Evolutionary conservation across 2,113 vertebrate genomes (phyloP).

Genomic region (Aldabrachelys gigantea): DNA sequence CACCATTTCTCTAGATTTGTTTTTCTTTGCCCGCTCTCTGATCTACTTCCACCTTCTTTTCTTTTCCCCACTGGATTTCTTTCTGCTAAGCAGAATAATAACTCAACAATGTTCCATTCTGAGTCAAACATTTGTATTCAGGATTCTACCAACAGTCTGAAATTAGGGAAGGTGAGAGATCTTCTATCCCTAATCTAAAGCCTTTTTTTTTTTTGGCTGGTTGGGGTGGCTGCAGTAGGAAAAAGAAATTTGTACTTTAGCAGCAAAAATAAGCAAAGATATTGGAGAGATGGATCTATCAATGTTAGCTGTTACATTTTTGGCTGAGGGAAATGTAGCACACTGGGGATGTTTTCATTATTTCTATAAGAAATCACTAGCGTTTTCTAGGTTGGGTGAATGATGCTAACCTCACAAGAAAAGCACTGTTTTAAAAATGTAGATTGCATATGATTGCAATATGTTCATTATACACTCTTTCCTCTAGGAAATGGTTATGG

Average conservation of each 20-base stretch:
- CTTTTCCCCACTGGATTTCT: background rate
- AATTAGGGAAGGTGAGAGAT: background rate
- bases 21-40: background rate
- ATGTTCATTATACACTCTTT: background rate
- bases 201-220: background rate
- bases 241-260: background rate
- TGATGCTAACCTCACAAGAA: constrained; percentile 11
- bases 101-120: background rate
- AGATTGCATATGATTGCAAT: background rate
- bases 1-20: background rate
- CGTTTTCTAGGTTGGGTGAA: constrained; percentile 27
- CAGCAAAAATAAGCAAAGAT: background rate
- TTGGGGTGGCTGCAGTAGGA: background rate
- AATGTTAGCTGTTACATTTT: background rate
- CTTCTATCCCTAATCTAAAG: background rate
- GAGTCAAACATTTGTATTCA: background rate
- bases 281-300: background rate
- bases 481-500: background rate
- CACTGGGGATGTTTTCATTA: background rate
- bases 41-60: background rate
- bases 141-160: background rate
- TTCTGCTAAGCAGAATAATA: background rate
- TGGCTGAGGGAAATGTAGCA: background rate
- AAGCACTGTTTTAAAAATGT: background rate
- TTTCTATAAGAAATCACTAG: background rate